These are phyloP conservation scores for Spatulosminthurus flaviceps DNA, from an alignment of 2,888 invertebrate species.

Conservation along the genomic window DNA sequence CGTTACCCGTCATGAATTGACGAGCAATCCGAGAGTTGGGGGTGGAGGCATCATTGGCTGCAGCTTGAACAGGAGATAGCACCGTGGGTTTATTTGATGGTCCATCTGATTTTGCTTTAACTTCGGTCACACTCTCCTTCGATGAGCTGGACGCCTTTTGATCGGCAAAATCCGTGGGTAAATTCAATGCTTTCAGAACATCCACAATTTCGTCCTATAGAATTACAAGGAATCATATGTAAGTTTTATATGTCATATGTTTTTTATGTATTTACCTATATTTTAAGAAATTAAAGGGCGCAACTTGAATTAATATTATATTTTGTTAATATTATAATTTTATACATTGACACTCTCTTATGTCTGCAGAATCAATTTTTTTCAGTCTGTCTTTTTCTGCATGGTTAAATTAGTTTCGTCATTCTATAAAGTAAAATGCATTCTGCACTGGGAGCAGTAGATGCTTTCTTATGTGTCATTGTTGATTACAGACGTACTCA, in stretches of 20 bases:
- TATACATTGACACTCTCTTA: no score
- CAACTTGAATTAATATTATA: no score
- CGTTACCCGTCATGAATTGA: slow-evolving; percentile 64
- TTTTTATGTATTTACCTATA: background rate
- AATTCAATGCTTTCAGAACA: slow-evolving; percentile 63
- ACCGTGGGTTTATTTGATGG: slow-evolving; percentile 52
- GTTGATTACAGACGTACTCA: no score
- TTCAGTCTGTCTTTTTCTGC: no score
- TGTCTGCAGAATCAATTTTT: no score
- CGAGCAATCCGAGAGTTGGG: slow-evolving; percentile 61
- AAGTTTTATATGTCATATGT: background rate
- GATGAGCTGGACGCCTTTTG: slow-evolving; percentile 35
- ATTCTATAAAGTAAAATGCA: no score
- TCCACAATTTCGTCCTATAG: slow-evolving; percentile 62
- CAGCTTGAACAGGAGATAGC: slow-evolving; percentile 57
- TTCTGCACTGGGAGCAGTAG: no score
- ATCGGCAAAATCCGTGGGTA: slow-evolving; percentile 63
- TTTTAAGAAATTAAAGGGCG: no score
- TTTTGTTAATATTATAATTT: no score
- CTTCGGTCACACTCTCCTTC: slow-evolving; percentile 34
- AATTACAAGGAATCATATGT: background rate
- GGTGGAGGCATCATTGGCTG: slow-evolving; percentile 54
- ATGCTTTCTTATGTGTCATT: no score
- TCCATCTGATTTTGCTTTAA: slow-evolving; percentile 18
- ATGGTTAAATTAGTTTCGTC: no score